Evolutionary conservation across 1,140 invertebrate genomes (phyloP), one percentile per base, ranked within the genome.

Genomic region (Phymastichus coffea): DNA sequence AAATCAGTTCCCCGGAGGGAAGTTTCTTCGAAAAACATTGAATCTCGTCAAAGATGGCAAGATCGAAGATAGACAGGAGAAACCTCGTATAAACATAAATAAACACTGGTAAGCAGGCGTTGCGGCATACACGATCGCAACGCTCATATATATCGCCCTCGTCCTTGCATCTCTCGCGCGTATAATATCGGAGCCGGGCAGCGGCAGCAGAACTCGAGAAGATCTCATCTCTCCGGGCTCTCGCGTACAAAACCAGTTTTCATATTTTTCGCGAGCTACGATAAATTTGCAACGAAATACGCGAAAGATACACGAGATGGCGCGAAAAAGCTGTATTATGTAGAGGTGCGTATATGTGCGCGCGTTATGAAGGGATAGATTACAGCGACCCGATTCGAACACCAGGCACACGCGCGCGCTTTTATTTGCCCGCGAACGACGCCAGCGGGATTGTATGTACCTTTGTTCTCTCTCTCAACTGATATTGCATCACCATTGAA

Each of bases 201-300:
- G n/a, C n/a, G n/a, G n/a, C 23, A 12, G 38, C 1, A 30, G 52
- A 66, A 55, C 57, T 22, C 49, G 58, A 52, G 59, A 63, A 68
- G 70, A 69, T 71, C 60, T 56, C 61, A 71, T 69, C 66, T 68
- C 57, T 33, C 56, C 30, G 35, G 57, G 48, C 56, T 40, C 59
- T 62, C 57, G 57, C 44, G 20, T 38, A 56, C 61, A 64, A 71
- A 71, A 69, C 66, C 66, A 67, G 69, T 68, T 68, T 72, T 70
- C 67, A 69, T 66, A 67, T 67, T 66, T 66, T 64, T 66, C 64
- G 40, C 57, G 55, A 43, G 57, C 49, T 38, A 63, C 63, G 64
- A 68, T 68, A 66, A 63, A 71, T 67, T 70, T 63, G 58, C 65
- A 64, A 65, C 63, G 49, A 68, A 69, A 68, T 66, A 69, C 61